These are phyloP conservation scores for Dastarcus helophoroides DNA, from an alignment of 2,888 invertebrate genomes.

Conservation along the genomic window DNA sequence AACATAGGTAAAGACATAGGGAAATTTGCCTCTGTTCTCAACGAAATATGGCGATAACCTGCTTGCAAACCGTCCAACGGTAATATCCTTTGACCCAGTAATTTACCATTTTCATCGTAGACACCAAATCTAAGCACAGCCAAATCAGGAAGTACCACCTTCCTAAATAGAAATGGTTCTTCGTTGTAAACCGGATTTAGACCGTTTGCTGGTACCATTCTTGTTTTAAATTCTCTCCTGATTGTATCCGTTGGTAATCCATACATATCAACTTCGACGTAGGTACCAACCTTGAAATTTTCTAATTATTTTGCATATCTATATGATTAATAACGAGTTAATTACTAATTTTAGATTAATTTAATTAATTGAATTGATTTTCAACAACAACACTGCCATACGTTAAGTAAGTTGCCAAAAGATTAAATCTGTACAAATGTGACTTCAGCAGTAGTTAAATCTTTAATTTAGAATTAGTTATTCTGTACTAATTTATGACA, in stretches of 20 bases:
- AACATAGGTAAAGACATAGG: conserved; percentile 98
- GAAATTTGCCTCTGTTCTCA: conserved; percentile 97
- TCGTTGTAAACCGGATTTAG: conserved; percentile 99
- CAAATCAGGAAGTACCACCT: conserved; percentile 95
- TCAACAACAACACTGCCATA: background rate
- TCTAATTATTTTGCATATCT: no score
- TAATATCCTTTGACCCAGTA: conserved; percentile 93
- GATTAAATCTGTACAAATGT: no score
- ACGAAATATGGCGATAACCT: conserved; percentile 94
- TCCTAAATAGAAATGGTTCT: conserved; percentile 94
- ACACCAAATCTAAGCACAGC: conserved; percentile 96
- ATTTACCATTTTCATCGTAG: conserved; percentile 94
- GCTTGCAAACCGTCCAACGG: conserved; percentile 96
- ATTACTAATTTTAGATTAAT: no score
- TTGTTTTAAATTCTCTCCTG: conserved; percentile 91
- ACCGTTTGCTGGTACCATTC: conserved; percentile 94
- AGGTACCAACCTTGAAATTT: conserved; percentile 62
- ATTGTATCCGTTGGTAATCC: conserved; percentile 96
- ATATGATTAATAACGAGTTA: no score
- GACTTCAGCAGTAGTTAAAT: no score
- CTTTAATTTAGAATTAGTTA: no score
- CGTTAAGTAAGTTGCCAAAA: no score
- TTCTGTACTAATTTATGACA: no score
- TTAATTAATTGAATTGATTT: no score
- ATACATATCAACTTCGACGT: conserved; percentile 99